These are phyloP conservation scores for Dolichopus griseipennis DNA, from an alignment of 2,888 invertebrate genomes.

Conservation along the genomic window DNA sequence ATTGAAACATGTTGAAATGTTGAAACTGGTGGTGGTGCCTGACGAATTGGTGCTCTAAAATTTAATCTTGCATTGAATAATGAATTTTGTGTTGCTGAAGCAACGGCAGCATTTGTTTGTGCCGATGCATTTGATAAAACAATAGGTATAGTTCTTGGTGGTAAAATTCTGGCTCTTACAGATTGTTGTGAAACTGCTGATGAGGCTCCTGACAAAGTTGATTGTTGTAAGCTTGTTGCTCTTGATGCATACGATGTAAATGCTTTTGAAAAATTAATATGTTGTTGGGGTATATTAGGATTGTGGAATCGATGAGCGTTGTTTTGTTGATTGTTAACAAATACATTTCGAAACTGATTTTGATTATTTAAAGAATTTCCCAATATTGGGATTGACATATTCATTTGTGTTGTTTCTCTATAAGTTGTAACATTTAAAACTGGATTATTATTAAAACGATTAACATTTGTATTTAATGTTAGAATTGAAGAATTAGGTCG, in stretches of 20 bases:
- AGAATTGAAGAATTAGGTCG: neutral
- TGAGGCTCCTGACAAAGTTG: neutral
- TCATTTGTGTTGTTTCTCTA: constrained; percentile 1
- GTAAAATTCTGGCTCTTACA: neutral
- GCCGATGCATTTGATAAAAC: neutral
- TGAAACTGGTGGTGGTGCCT: neutral
- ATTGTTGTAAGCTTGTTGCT: neutral
- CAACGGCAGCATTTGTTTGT: neutral
- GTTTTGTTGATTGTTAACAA: neutral
- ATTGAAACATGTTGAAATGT: constrained; percentile 1
- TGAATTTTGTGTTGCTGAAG: neutral
- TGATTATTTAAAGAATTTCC: neutral
- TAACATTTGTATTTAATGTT: neutral
- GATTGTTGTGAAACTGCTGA: neutral
- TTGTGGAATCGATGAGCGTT: neutral
- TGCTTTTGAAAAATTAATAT: neutral
- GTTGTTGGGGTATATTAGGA: neutral
- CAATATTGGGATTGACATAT: neutral
- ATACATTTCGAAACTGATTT: neutral
- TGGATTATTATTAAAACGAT: neutral
- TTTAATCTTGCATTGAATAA: neutral
- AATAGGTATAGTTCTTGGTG: neutral
- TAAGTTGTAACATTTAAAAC: neutral
- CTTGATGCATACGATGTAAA: neutral
- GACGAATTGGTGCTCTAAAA: neutral